Conservation (phyloP, 2,113 vertebrate genomes). For the Chamaetylas fuelleborni region DNA sequence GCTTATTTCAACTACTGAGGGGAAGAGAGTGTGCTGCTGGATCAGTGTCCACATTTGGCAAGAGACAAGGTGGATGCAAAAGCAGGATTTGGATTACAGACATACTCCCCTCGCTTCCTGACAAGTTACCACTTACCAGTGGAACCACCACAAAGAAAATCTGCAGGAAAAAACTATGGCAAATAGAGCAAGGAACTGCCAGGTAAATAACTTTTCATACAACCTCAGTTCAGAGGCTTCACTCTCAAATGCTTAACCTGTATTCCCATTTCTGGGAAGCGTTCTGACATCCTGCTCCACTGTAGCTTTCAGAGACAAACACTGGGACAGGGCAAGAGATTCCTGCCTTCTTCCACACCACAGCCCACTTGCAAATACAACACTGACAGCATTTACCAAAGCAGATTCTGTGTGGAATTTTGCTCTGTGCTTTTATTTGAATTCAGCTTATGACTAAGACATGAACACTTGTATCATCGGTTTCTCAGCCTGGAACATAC, state of each 20-base stretch:
- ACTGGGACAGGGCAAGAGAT: not conserved
- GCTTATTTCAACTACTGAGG: not conserved
- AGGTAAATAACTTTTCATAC: not conserved
- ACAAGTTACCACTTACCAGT: fast-evolving
- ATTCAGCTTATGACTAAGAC: slow-evolving; percentile 19
- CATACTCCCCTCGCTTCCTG: not conserved
- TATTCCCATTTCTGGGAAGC: not conserved
- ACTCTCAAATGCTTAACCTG: not conserved
- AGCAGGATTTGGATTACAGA: not conserved
- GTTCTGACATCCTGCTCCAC: not conserved
- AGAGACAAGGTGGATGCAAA: not conserved
- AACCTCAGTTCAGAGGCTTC: not conserved
- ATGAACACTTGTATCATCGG: not conserved
- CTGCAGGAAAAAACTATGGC: not conserved
- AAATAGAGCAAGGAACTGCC: not conserved
- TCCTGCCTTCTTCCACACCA: not conserved
- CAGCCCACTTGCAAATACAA: not conserved
- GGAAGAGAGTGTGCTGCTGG: not conserved
- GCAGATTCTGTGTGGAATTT: not conserved
- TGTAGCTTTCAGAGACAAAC: not conserved
- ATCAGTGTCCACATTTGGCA: not conserved
- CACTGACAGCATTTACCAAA: not conserved
- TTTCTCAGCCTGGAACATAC: not conserved
- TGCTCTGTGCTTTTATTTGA: not conserved
- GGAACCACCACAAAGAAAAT: not conserved